phyloP scores from a whole-genome alignment of 2,113 vertebrate genomes.

The Petaurus breviceps region DNA sequence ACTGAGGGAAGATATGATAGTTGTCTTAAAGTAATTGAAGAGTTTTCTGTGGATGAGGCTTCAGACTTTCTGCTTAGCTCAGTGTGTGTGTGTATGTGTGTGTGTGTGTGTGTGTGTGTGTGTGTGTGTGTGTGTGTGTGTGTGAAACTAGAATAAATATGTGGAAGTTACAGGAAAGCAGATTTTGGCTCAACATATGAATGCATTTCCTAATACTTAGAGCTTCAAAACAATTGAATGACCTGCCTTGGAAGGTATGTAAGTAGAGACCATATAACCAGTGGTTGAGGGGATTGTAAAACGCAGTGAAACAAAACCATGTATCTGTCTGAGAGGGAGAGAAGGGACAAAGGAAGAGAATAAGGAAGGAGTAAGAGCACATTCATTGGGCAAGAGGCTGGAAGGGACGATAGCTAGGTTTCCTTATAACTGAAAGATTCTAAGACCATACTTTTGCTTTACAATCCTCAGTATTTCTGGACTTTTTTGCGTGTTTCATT shows the following conservation, averaged over 20 bases:
- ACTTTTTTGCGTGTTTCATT: not conserved
- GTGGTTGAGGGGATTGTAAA: not conserved
- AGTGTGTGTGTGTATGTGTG: not conserved
- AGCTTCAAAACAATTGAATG: not conserved
- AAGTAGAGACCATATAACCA: not conserved
- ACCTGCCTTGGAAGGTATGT: not conserved
- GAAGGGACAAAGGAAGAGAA: not conserved
- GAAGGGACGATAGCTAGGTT: not conserved
- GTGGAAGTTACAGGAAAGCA: not conserved
- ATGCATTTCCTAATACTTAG: not conserved
- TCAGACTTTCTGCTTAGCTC: not conserved
- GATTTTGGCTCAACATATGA: not conserved
- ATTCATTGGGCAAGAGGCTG: not conserved
- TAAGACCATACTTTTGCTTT: not conserved
- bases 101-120: too few relatives aligned
- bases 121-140: too few relatives aligned
- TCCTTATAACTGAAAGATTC: not conserved
- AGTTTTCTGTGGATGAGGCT: not conserved
- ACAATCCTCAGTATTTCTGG: not conserved
- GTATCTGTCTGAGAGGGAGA: not conserved
- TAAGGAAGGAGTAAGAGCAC: not conserved
- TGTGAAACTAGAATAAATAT: not conserved
- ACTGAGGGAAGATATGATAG: not conserved
- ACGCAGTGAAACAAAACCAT: not conserved
- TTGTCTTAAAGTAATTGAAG: not conserved